phyloP scores from a whole-genome alignment of 1,140 invertebrate genomes.

The Hypothenemus hampei region DNA sequence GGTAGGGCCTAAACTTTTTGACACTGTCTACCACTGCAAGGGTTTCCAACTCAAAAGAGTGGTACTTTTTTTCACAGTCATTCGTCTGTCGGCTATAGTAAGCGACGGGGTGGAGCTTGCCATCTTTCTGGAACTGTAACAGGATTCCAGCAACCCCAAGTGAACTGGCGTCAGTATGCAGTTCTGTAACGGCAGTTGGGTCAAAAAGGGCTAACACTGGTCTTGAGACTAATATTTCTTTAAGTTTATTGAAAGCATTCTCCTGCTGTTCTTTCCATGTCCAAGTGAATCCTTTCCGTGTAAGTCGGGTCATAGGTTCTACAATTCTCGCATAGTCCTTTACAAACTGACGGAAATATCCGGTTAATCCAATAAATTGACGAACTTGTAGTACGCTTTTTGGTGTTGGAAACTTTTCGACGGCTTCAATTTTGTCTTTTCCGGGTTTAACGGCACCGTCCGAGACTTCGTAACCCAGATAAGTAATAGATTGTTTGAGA shows the following conservation, averaged over 20 bases:
- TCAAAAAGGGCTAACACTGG: constrained; percentile 26
- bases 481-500: neutral
- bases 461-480: constrained; percentile 8
- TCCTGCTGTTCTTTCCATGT: neutral
- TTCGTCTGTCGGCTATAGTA: neutral
- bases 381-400: too few relatives aligned
- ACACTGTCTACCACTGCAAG: constrained; percentile 39
- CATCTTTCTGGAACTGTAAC: constrained; percentile 4
- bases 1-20: too few relatives aligned
- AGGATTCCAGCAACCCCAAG: constrained; percentile 22
- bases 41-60: constrained; percentile 29
- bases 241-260: constrained; percentile 12
- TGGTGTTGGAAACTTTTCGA: too few relatives aligned
- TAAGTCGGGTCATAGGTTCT: neutral
- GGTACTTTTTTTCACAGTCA: neutral
- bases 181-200: constrained; percentile 16
- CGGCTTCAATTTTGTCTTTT: too few relatives aligned
- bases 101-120: neutral
- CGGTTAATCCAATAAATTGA: too few relatives aligned
- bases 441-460: too few relatives aligned
- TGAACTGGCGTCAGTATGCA: constrained; percentile 25
- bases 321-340: neutral
- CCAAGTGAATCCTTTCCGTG: neutral
- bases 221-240: constrained; percentile 18
- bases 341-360: too few relatives aligned